A percentile compares a stretch with the other conserved stretches of the same genome.
Conservation (phyloP, 2,888 invertebrate species). For the Rhamnusium bicolor region DNA sequence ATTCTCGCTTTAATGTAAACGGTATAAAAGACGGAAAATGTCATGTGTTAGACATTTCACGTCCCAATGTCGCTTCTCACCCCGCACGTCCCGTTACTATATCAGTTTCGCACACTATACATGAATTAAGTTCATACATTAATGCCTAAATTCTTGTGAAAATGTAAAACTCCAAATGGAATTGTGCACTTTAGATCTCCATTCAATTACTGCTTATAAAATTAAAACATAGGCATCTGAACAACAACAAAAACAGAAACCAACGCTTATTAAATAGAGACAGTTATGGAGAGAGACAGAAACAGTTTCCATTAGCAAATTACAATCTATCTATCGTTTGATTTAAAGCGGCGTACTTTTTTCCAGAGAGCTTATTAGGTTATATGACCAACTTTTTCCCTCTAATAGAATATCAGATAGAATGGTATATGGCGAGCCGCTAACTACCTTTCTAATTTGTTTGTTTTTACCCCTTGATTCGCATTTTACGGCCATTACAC, state of each 20-base stretch:
- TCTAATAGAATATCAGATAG: constrained; percentile 32
- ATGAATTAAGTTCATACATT: too few species aligned
- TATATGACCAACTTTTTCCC: constrained; percentile 53
- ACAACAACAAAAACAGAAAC: constrained; percentile 23
- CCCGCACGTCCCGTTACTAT: too few species aligned
- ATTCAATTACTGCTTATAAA: constrained; percentile 14
- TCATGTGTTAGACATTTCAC: too few species aligned
- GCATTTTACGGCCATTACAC: constrained; percentile 39
- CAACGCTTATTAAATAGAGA: constrained; percentile 23
- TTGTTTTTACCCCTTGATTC: constrained; percentile 56
- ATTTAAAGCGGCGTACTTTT: constrained; percentile 61
- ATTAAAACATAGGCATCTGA: constrained; percentile 18
- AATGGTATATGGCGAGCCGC: constrained; percentile 58
- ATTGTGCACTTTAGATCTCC: too few species aligned
- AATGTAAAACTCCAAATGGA: too few species aligned
- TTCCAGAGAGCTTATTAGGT: constrained; percentile 52
- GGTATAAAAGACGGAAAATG: too few species aligned
- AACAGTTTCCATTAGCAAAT: constrained; percentile 66
- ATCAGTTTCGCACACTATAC: too few species aligned
- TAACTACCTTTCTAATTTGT: constrained; percentile 61
- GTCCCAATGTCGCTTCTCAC: too few species aligned
- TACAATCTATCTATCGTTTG: constrained; percentile 66
- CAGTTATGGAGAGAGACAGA: constrained; percentile 9
- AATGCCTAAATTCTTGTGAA: too few species aligned
- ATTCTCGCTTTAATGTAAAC: too few species aligned